A percentile compares a stretch with the other conserved stretches of the same genome.
Evolutionary conservation across 2,113 vertebrate species (phyloP).

Genomic region (Sapayoa aenigma): DNA sequence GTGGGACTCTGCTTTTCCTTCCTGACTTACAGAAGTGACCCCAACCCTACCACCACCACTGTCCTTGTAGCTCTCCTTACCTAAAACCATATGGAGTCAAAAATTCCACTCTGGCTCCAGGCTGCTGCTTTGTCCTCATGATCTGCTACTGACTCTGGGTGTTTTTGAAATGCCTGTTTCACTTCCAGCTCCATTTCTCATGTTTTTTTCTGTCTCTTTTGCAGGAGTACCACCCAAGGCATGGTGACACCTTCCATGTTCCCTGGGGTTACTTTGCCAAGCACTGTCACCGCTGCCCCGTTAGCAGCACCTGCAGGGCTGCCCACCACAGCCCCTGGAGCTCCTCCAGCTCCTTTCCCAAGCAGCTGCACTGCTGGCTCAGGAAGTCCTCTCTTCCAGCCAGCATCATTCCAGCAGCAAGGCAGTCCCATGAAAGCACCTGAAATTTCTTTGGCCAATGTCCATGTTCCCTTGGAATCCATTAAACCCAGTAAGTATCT

Average conservation of each 20-base stretch:
- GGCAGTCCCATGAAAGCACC: slow-evolving; percentile 75
- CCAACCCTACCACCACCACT: not conserved
- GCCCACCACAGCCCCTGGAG: slow-evolving; percentile 10
- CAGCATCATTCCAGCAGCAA: slow-evolving; percentile 73
- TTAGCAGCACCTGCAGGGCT: slow-evolving; percentile 28
- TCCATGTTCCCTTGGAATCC: slow-evolving; percentile 87
- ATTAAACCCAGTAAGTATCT: slow-evolving; percentile 90
- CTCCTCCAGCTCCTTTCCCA: slow-evolving; percentile 59
- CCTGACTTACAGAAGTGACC: not conserved
- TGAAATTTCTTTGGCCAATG: slow-evolving; percentile 82
- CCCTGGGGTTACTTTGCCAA: slow-evolving; percentile 44
- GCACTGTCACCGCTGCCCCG: not conserved
- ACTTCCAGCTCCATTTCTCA: not conserved
- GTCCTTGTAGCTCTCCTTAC: not conserved
- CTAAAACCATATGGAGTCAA: accelerated
- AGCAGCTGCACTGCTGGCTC: slow-evolving; percentile 47
- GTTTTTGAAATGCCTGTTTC: not conserved
- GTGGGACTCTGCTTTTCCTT: not conserved
- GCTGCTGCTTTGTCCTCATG: not conserved
- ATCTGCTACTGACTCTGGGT: not conserved
- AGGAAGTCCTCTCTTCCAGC: slow-evolving; percentile 81
- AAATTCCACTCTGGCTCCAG: not conserved
- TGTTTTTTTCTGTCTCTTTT: slow-evolving; percentile 10
- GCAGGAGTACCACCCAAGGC: slow-evolving; percentile 65
- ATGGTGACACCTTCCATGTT: slow-evolving; percentile 36